Conservation (phyloP, 2,888 invertebrate genomes). For the Scrobipalpa atriplicella region DNA sequence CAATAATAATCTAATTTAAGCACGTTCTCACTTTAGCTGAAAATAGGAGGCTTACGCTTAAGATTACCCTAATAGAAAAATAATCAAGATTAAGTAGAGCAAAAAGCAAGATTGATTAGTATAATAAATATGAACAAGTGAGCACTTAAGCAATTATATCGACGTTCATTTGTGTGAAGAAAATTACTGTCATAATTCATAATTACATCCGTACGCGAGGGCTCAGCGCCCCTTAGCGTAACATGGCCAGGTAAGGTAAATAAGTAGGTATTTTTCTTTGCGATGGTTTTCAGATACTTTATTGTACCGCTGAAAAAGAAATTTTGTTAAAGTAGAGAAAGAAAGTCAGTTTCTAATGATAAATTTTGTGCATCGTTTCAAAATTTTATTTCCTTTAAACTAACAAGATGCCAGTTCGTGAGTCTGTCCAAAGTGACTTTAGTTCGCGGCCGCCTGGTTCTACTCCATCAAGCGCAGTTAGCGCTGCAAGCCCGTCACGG, state of each 20-base stretch:
- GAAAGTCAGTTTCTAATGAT: too few species aligned
- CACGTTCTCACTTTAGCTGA: background rate
- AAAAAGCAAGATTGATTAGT: slow-evolving; percentile 9
- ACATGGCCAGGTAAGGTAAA: background rate
- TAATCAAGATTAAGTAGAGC: slow-evolving; percentile 3
- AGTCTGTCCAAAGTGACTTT: background rate
- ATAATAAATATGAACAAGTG: slow-evolving; percentile 16
- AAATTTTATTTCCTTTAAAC: too few species aligned
- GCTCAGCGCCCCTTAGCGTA: background rate
- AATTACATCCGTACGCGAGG: slow-evolving; percentile 8
- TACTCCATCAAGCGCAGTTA: background rate
- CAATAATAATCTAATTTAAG: too few species aligned
- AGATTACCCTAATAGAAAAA: background rate
- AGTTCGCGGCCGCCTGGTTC: background rate
- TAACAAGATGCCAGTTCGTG: background rate
- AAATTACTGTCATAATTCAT: slow-evolving; percentile 26
- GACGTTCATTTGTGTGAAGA: slow-evolving; percentile 23
- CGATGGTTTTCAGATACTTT: background rate
- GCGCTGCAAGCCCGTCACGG: slow-evolving; percentile 1
- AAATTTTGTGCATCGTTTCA: too few species aligned
- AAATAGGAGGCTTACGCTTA: background rate
- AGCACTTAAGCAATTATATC: slow-evolving; percentile 28
- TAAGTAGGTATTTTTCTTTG: background rate
- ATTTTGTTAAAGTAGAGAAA: too few species aligned
- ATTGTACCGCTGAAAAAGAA: too few species aligned